phyloP scores from a whole-genome alignment of 2,888 invertebrate species.

The Epirrita christyi region DNA sequence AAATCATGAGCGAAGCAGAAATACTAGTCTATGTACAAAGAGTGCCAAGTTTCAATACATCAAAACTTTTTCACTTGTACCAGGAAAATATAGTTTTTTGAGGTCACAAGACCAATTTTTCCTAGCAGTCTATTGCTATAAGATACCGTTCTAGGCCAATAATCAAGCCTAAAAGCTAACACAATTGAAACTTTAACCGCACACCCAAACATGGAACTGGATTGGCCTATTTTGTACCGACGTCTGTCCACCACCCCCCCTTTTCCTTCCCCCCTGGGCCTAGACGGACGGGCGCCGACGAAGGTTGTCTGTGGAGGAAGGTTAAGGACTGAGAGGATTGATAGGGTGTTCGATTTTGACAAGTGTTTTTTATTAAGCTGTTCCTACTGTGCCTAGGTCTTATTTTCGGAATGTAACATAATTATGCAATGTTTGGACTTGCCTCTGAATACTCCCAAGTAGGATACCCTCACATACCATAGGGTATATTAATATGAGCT shows the following conservation, averaged over 20 bases:
- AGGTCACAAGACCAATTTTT: not conserved
- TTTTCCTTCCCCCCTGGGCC: slow-evolving; percentile 30
- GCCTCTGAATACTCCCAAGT: too few relatives aligned
- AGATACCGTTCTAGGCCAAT: not conserved
- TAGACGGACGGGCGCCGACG: slow-evolving; percentile 64
- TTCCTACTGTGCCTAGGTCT: slow-evolving; percentile 9
- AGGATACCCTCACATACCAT: too few relatives aligned
- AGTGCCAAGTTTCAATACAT: not conserved
- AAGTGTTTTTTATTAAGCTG: slow-evolving; percentile 26
- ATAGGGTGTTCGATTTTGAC: slow-evolving; percentile 45
- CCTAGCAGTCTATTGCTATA: not conserved
- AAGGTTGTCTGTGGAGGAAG: slow-evolving; percentile 71
- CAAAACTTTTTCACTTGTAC: not conserved
- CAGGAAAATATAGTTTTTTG: not conserved
- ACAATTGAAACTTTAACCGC: slow-evolving; percentile 27
- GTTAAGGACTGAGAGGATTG: slow-evolving; percentile 64
- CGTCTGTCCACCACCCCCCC: slow-evolving; percentile 34
- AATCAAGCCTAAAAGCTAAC: slow-evolving; percentile 35
- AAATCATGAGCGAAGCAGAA: not conserved
- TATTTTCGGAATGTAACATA: too few relatives aligned
- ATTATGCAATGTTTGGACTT: too few relatives aligned
- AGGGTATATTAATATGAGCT: too few relatives aligned
- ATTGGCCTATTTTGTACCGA: slow-evolving; percentile 38
- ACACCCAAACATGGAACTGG: slow-evolving; percentile 51
- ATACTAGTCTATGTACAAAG: not conserved